These are phyloP conservation scores for Pelecanoides urinatrix DNA, from an alignment of 2,113 vertebrate genomes.

Conservation along the genomic window DNA sequence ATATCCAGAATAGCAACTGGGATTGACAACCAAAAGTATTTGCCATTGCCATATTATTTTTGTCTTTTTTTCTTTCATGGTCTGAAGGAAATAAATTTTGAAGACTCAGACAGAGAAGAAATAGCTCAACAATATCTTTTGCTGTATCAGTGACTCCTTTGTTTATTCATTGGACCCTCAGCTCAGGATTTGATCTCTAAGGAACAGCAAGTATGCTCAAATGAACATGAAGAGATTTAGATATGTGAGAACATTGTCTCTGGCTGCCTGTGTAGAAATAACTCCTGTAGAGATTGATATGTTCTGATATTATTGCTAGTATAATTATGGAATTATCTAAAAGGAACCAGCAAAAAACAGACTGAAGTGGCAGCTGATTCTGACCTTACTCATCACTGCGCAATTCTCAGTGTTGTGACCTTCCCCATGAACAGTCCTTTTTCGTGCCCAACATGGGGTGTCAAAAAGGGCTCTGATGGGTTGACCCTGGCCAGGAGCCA, in stretches of 20 bases:
- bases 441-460: background rate
- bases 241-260: background rate
- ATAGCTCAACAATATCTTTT: background rate
- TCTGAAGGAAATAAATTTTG: background rate
- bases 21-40: background rate
- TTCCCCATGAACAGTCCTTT: background rate
- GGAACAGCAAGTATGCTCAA: background rate
- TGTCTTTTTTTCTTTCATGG: background rate
- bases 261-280: background rate
- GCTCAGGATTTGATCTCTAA: background rate
- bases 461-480: background rate
- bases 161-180: background rate
- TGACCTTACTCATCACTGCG: background rate
- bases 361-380: background rate
- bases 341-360: background rate
- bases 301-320: background rate
- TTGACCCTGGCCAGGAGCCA: background rate
- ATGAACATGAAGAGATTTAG: background rate
- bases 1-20: background rate
- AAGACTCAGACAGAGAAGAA: background rate
- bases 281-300: background rate
- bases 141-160: background rate
- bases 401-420: background rate
- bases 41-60: background rate
- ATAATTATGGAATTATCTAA: background rate